Evolutionary conservation across 1,140 invertebrate species (phyloP), one percentile per base, ranked within the genome.

Genomic region (Penaeus vannamei): DNA sequence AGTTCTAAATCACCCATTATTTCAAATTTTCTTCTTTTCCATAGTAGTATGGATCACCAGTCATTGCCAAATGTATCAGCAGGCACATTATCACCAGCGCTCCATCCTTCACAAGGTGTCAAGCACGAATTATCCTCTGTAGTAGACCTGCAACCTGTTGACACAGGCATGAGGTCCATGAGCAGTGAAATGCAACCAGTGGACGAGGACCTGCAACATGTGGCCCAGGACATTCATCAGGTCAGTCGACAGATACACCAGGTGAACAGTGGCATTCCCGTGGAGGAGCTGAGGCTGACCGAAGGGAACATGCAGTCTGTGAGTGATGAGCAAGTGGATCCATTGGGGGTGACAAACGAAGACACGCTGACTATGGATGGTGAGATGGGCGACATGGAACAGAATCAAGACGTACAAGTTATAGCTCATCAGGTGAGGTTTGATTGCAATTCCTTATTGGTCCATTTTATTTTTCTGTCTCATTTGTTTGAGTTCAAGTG

Each of bases 241-340:
- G 72, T 76, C 29, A 36, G 29, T 32, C 72, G 72, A 14, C 72
- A 76, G 32, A 76, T 76, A 20, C 72, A 76, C 26, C 72, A 76
- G 42, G 72, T 76, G 17, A 76, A 76, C 36, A 36, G 36, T 76
- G n/a, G n/a, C 69, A 76, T 76, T 23, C 26, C 17, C 17, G 69
- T 76, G 69, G 69, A 76, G 36, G 69, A 76, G 19, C 69, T 76
- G 19, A 76, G 29, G 32, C 72, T 76, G 22, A 36, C 29, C 12
- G 26, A 76, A 7, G 26, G 72, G 19, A 36, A 76, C 29, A 29
- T 76, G 17, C 72, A 76, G 29, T 10, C 29, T 12, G 29, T 29
- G 29, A 76, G 42, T 29, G 72, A 76, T 36, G 42, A 29, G 17
- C 72, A 76, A 32, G n/a, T 36, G 22, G 22, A 36, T 32, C 29